These are phyloP conservation scores for Staurois parvus DNA, from an alignment of 2,797 vertebrate genomes.

Conservation along the genomic window DNA sequence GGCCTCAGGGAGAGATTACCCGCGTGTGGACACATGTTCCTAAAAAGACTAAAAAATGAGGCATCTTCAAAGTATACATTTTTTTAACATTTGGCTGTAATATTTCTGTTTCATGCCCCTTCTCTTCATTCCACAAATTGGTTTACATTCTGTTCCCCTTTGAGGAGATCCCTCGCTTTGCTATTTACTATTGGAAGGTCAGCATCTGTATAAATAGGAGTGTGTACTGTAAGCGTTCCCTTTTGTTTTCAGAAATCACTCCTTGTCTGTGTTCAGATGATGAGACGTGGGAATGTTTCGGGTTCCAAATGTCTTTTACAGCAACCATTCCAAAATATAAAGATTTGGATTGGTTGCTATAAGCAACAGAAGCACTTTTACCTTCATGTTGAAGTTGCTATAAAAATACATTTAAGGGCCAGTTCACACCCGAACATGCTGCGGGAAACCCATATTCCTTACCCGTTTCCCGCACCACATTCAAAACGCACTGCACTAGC, in stretches of 20 bases:
- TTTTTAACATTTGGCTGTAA: not conserved
- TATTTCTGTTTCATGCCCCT: not conserved
- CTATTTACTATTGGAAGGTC: constrained; percentile 61
- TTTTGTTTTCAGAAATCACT: constrained; percentile 25
- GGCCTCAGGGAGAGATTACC: not conserved
- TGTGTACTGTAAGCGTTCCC: constrained; percentile 42
- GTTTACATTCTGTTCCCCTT: not conserved
- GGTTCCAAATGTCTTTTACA: not conserved
- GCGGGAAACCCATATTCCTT: no score
- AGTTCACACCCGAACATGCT: no score
- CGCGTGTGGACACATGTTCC: not conserved
- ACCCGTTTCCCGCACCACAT: no score
- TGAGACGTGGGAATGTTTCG: not conserved
- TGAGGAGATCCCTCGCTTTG: constrained; percentile 14
- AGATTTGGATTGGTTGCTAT: no score
- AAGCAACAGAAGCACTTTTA: no score
- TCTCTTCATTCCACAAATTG: not conserved
- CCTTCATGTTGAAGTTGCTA: no score
- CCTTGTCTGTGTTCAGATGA: constrained; percentile 16
- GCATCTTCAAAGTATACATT: not conserved
- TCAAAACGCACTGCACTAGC: no score
- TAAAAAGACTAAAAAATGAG: not conserved
- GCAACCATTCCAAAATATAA: no score
- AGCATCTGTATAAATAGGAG: constrained; percentile 60
- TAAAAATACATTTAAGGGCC: no score